These are phyloP conservation scores for Penaeus japonicus DNA, from an alignment of 1,140 invertebrate genomes.

Conservation along the genomic window DNA sequence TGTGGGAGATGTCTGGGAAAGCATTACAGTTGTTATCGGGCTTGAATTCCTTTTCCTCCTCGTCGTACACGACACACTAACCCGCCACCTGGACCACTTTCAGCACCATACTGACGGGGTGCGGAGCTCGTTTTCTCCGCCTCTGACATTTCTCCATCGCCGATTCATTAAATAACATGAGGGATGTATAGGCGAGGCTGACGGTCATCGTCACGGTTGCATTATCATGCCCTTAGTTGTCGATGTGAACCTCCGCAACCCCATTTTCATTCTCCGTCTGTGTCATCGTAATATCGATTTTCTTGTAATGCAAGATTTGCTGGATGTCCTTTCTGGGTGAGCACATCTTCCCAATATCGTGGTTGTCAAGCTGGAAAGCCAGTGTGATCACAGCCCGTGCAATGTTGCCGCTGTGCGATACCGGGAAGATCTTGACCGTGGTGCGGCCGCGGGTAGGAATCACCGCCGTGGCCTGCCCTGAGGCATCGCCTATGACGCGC, in stretches of 20 bases:
- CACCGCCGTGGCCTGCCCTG: background rate
- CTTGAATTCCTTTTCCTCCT: background rate
- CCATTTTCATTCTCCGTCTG: no score
- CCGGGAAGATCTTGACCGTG: background rate
- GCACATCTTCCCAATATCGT: background rate
- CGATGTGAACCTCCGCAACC: background rate
- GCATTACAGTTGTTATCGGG: background rate
- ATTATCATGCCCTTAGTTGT: background rate
- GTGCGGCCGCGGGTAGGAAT: background rate
- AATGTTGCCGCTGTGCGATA: background rate
- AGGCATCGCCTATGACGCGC: background rate
- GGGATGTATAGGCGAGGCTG: background rate
- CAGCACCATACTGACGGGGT: background rate
- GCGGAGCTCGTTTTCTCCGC: no score
- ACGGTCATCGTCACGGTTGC: background rate
- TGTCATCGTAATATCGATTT: background rate
- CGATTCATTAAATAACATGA: background rate
- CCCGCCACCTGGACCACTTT: background rate
- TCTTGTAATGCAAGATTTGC: background rate
- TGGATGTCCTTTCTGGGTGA: background rate
- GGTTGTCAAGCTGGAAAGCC: background rate
- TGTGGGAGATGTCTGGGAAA: background rate
- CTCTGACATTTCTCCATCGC: background rate
- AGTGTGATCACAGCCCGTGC: background rate
- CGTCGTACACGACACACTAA: conserved; percentile 27